Conservation (phyloP, 2,888 invertebrate genomes). For the Euphydryas editha region DNA sequence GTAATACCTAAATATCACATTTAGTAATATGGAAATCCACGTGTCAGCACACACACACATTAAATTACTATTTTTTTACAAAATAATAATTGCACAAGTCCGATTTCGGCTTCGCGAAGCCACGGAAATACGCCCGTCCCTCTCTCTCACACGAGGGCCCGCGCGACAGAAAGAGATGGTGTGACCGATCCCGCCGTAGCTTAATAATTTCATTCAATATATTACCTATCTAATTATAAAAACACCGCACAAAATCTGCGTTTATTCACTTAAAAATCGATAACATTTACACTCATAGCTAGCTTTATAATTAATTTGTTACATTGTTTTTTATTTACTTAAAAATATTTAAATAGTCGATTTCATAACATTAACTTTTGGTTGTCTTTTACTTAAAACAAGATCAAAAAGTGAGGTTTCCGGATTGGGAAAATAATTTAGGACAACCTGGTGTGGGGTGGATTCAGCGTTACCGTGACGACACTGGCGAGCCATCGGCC, state of each 20-base stretch:
- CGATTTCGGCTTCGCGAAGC: slow-evolving; percentile 71
- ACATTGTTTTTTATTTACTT: slow-evolving; percentile 73
- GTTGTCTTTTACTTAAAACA: slow-evolving; percentile 81
- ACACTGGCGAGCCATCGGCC: slow-evolving; percentile 1
- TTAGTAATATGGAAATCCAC: slow-evolving; percentile 84
- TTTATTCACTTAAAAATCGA: slow-evolving; percentile 82
- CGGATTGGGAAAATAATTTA: slow-evolving; percentile 66
- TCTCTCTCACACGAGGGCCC: slow-evolving; percentile 5
- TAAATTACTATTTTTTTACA: slow-evolving; percentile 81
- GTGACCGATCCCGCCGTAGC: slow-evolving; percentile 69
- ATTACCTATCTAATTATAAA: slow-evolving; percentile 85
- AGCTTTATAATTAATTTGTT: slow-evolving; percentile 83
- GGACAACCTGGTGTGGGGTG: slow-evolving; percentile 64
- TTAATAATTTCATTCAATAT: slow-evolving; percentile 83
- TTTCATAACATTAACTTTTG: slow-evolving; percentile 83
- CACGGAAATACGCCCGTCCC: slow-evolving; percentile 46
- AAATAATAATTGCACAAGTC: slow-evolving; percentile 85
- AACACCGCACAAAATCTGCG: slow-evolving; percentile 83
- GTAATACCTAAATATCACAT: slow-evolving; percentile 84
- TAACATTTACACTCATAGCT: slow-evolving; percentile 84
- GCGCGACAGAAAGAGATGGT: slow-evolving; percentile 44
- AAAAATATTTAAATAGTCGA: slow-evolving; percentile 81
- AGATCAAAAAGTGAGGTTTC: slow-evolving; percentile 75
- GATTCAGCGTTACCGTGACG: slow-evolving; percentile 44
- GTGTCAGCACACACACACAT: slow-evolving; percentile 81